Evolutionary conservation across 2,113 vertebrate species (phyloP), one percentile per base, ranked within the genome.

Genomic region (Seriola quinqueradiata): DNA sequence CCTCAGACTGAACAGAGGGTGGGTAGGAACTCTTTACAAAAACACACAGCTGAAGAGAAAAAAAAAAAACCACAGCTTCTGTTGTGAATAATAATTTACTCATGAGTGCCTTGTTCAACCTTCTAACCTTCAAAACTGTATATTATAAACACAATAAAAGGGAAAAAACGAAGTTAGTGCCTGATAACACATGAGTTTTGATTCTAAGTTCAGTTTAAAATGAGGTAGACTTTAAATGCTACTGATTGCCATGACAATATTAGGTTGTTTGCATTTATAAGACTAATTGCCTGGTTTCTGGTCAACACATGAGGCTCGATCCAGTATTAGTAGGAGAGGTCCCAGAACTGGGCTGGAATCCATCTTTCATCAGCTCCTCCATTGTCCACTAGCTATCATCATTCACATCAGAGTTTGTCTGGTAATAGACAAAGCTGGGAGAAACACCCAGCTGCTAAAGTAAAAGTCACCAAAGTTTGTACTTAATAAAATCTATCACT

Each of bases 321-420:
- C 28, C 50, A 69, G 12, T 72, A 14, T 65, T 72, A 19, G 40
- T 40, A 34, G 34, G 9, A 75, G 64, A 79, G 32, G 40, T 79
- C 71, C 79, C 58, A 81, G 64, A 77, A 86, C 82, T 84, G 90
- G 87, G 89, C 91, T 92, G 86, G 89, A 85, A 75, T 92, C 76
- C 84, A 89, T 92, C 75, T 82, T 83, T 79, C 89, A 93, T 92
- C 82, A 87, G 75, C 87, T 84, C 57, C 67, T 87, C 60, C 81
- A 88, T 90, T 68, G 54, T 89, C 71, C 87, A 75, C 77, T 61
- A 85, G 64, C 70, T 61, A 60, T 75, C 40, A 16, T 81, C 80
- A 87, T 85, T 65, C 59, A 82, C 79, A 32, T 79, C 79, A 77
- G 48, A 79, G 44, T 80, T 82, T 58, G 5, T 83, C 38, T 63